Evolutionary conservation across 37 sponge, comb jelly and placozoan species (phyloP).

Genomic region (Tethya wilhelma): DNA sequence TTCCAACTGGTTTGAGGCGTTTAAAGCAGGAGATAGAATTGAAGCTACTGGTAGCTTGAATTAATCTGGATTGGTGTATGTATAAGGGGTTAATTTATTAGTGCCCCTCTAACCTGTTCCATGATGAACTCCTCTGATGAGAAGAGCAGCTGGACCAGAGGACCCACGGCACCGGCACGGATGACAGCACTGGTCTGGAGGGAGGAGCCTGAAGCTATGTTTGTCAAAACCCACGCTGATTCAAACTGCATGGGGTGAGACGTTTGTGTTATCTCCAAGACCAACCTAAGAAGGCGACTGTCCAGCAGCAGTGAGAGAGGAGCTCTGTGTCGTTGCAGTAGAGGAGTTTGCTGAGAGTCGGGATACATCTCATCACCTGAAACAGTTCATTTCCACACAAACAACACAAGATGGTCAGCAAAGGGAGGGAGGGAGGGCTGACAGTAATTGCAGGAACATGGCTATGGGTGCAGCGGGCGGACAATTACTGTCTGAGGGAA

Average conservation of each 20-base stretch:
- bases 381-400: neutral
- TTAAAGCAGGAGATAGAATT: too few relatives aligned
- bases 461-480: too few relatives aligned
- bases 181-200: conserved; percentile 67
- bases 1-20: too few relatives aligned
- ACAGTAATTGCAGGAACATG: too few relatives aligned
- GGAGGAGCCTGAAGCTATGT: conserved; percentile 82
- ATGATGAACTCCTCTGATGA: conserved; percentile 44
- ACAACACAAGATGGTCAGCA: conserved; percentile 3
- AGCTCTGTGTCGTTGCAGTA: conserved; percentile 54
- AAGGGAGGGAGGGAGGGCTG: conserved; percentile 9
- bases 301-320: conserved; percentile 48
- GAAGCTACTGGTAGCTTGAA: too few relatives aligned
- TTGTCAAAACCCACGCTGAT: conserved; percentile 84
- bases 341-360: conserved; percentile 38
- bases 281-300: conserved; percentile 48
- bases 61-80: too few relatives aligned
- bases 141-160: conserved; percentile 51
- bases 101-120: conserved; percentile 80
- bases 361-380: conserved; percentile 56
- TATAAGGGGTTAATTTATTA: too few relatives aligned
- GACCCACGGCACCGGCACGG: conserved; percentile 70
- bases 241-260: conserved; percentile 86
- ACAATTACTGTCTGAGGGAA: too few relatives aligned
- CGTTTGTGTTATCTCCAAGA: neutral